Base-by-base conservation (phyloP, 2,888 invertebrate species). In the Diplazon laetatorius region DNA sequence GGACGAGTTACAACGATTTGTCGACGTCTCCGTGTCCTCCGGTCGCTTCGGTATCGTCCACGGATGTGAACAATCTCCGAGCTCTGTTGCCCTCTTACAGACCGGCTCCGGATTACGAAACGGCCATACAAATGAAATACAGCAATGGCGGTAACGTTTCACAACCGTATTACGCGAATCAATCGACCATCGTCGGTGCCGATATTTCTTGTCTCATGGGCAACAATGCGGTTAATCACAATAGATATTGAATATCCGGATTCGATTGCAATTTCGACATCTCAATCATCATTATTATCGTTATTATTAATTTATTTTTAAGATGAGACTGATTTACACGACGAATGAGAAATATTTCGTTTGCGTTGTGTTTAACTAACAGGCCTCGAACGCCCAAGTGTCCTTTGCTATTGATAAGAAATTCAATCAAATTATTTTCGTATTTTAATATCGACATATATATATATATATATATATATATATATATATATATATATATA, bases 21-120 rank as follows among this genome's bases (percentile, higher is more conserved):
- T 91, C 91, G 1, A 86, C 86, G 0, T 87, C 88, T 25, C 89
- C 90, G 1, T 90, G 89, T 81, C 87, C 86, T 46, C 89, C 90
- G 0, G 88, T 89, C 1, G 88, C 89, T 30, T 90, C 91, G 1
- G 90, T 89, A 8, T 90, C 91, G 0, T 87, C 89, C 6, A 88
- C 90, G 2, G 93, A 93, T 74, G 89, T 92, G 35, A 93, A 94
- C 80, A 93, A 92, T 85, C 91, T 92, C 83, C 94, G 96, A 85
- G 95, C 95, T 14, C 92, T 97, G 81, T 90, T 97, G n/a, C 97
- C 97, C 0, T 95, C 95, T 0, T 97, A 97, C 90, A 93, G 98
- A 1, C 96, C 96, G 0, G 97, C 98, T 0, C 98, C 99, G 0
- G 98, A 98, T 91, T 99, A 99, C 91, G 98, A 98, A 89, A 97